Conservation (phyloP, 2,797 vertebrate genomes). For the Danionella dracula region DNA sequence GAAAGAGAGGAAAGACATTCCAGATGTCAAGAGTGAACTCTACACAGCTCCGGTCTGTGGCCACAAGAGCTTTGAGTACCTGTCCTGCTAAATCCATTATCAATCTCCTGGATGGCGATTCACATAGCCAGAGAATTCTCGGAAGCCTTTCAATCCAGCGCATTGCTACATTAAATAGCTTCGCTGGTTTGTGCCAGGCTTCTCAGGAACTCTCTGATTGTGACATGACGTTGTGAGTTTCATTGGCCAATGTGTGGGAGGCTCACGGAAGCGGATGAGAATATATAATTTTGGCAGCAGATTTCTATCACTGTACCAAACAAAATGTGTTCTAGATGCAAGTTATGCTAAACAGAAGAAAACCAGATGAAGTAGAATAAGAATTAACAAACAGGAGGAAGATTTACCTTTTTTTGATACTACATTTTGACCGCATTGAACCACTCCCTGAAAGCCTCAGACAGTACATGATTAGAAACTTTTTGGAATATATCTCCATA, state of each 20-base stretch:
- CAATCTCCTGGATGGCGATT: conserved; percentile 41
- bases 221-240: conserved; percentile 10
- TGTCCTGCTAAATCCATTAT: conserved; percentile 78
- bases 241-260: conserved; percentile 32
- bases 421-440: conserved; percentile 9
- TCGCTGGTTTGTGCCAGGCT: conserved; percentile 36
- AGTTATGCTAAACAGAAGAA: conserved; percentile 14
- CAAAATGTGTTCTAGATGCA: conserved; percentile 12
- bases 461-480: no score
- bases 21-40: conserved; percentile 79
- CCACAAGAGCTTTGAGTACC: conserved; percentile 74
- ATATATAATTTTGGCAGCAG: not conserved
- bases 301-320: conserved; percentile 1
- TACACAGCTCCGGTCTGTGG: conserved; percentile 69
- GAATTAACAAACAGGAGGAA: conserved; percentile 29
- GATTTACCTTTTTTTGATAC: conserved; percentile 13
- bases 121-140: conserved; percentile 68
- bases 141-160: conserved; percentile 66
- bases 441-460: conserved; percentile 15
- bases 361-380: conserved; percentile 28
- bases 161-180: conserved; percentile 24
- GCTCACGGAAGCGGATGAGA: not conserved
- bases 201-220: conserved; percentile 23
- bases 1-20: conserved; percentile 65
- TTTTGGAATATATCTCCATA: no score